phyloP scores from a whole-genome alignment of 2,113 vertebrate species.

The Hippocampus mohnikei region DNA sequence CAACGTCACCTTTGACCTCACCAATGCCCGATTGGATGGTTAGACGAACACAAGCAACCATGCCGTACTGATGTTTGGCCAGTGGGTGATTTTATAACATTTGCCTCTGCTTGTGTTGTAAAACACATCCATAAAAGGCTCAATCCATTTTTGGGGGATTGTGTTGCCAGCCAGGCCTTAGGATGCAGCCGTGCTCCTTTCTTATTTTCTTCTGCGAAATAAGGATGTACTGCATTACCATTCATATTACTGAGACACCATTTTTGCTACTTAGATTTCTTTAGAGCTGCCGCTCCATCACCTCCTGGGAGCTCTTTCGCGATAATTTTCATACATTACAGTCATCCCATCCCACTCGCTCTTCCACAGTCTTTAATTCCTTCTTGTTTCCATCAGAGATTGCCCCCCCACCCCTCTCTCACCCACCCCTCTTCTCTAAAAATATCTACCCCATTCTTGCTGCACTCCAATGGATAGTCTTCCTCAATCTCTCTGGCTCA shows the following conservation, averaged over 20 bases:
- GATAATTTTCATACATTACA: conserved; percentile 61
- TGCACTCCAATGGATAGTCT: conserved; percentile 30
- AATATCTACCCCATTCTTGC: conserved; percentile 38
- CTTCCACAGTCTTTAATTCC: conserved; percentile 43
- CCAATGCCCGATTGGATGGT: not conserved
- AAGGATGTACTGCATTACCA: conserved; percentile 15
- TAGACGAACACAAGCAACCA: not conserved
- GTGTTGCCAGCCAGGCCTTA: not conserved
- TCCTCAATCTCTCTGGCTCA: conserved; percentile 40
- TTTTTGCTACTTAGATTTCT: conserved; percentile 42
- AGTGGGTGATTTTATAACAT: not conserved
- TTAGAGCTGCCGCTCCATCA: conserved; percentile 16
- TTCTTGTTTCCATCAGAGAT: conserved; percentile 52
- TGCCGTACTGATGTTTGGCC: not conserved
- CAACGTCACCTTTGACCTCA: not conserved
- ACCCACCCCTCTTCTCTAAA: not conserved
- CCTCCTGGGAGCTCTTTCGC: conserved; percentile 38
- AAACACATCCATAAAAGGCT: not conserved
- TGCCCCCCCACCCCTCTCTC: not conserved
- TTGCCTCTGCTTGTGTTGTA: not conserved
- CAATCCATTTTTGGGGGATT: not conserved
- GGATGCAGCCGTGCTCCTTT: conserved; percentile 17
- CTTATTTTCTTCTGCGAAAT: conserved; percentile 19
- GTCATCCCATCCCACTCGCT: conserved; percentile 42
- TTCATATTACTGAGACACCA: conserved; percentile 30